Conservation (phyloP, 2,113 vertebrate species). For the Balaenoptera acutorostrata region DNA sequence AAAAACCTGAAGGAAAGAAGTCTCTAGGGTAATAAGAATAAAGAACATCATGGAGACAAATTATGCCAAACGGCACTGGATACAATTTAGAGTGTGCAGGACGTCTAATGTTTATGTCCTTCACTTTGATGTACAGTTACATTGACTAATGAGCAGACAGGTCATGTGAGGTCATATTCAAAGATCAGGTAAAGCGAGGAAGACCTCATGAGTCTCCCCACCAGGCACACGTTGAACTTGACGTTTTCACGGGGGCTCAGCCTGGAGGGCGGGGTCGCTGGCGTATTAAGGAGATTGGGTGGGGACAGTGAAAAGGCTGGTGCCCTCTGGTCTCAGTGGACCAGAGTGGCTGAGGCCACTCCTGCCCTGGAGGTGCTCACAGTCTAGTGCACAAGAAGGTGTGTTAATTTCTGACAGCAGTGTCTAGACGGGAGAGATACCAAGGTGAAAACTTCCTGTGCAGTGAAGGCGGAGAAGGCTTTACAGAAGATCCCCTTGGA, state of each 20-base stretch:
- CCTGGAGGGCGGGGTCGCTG: too few species aligned
- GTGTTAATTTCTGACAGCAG: neutral
- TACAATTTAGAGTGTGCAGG: neutral
- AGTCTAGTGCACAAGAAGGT: rapidly evolving
- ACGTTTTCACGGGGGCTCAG: rapidly evolving
- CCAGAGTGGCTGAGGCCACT: neutral
- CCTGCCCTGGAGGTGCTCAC: too few species aligned
- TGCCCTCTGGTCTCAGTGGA: too few species aligned
- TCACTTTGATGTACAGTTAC: neutral
- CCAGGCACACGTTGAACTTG: rapidly evolving
- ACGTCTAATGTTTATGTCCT: neutral
- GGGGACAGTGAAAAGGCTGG: neutral
- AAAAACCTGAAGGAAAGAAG: neutral
- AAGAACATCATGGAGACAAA: neutral
- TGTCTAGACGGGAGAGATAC: neutral
- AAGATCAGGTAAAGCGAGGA: neutral
- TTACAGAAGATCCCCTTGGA: too few species aligned
- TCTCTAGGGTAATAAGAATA: neutral
- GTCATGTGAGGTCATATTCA: neutral
- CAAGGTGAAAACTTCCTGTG: too few species aligned
- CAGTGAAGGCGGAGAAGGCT: rapidly evolving
- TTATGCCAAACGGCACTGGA: neutral
- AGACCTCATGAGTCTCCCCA: too few species aligned
- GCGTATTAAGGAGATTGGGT: neutral
- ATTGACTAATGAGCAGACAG: neutral